Percentiles rank a stretch among this genome's conserved stretches.
Evolutionary conservation across 2,888 invertebrate species (phyloP).

Genomic region (Cheilosia urbana): DNA sequence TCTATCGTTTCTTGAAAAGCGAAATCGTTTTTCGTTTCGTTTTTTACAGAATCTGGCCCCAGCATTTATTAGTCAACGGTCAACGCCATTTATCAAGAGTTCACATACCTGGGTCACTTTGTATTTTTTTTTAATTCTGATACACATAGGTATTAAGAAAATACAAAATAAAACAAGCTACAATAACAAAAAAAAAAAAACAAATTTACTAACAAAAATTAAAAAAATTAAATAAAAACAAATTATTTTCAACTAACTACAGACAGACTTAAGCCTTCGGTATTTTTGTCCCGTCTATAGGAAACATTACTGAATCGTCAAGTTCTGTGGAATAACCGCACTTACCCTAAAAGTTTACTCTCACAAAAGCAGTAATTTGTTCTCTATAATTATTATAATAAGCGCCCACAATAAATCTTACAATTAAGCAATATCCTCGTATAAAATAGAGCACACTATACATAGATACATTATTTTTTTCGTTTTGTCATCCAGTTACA

Average conservation of each 20-base stretch:
- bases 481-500: conserved; percentile 42
- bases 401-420: conserved; percentile 41
- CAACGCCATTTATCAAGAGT: no score
- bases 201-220: no score
- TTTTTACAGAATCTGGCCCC: no score
- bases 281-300: conserved; percentile 12
- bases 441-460: conserved; percentile 73
- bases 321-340: conserved; percentile 35
- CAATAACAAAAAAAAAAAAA: no score
- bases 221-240: no score
- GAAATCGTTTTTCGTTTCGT: no score
- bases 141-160: no score
- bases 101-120: no score
- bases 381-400: conserved; percentile 14
- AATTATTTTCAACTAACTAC: conserved; percentile 20
- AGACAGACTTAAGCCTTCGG: conserved; percentile 20
- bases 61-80: no score
- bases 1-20: no score
- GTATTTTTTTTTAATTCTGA: no score
- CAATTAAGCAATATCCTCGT: conserved; percentile 38
- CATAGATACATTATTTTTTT: conserved; percentile 45
- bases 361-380: conserved; percentile 37
- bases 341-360: conserved; percentile 42
- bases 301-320: conserved; percentile 32
- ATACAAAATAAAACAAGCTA: no score